Percentiles rank a stretch among this genome's conserved stretches.
phyloP scores from a whole-genome alignment of 2,797 vertebrate genomes.

The Crypturellus tataupa region DNA sequence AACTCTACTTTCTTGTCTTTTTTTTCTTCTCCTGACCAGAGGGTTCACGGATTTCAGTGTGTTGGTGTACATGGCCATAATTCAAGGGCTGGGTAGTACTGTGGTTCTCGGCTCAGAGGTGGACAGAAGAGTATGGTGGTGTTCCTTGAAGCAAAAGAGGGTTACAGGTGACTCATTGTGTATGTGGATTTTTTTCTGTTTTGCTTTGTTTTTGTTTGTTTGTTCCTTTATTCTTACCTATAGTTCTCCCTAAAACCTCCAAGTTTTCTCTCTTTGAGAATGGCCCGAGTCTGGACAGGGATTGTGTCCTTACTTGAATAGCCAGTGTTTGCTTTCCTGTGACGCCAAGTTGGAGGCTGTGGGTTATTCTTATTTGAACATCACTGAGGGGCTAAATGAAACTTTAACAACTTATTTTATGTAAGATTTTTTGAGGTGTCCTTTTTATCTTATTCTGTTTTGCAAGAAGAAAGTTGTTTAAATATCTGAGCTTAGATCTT shows the following conservation, averaged over 20 bases:
- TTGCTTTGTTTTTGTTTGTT: neutral
- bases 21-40: neutral
- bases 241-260: neutral
- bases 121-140: neutral
- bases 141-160: neutral
- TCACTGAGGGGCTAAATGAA: neutral
- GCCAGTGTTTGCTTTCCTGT: neutral
- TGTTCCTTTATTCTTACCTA: neutral
- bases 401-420: neutral
- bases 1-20: neutral
- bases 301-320: neutral
- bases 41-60: neutral
- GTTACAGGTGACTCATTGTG: neutral
- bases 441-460: slow-evolving; percentile 13
- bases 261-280: neutral
- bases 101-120: neutral
- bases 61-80: neutral
- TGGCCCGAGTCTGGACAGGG: neutral
- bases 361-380: neutral
- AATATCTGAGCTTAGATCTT: neutral
- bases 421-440: neutral
- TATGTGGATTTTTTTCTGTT: neutral
- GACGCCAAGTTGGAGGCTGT: neutral
- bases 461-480: neutral
- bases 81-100: neutral